A percentile compares a stretch with the other conserved stretches of the same genome.
Evolutionary conservation across 2,888 invertebrate genomes (phyloP).

Genomic region (Zhengitettix transpicula): DNA sequence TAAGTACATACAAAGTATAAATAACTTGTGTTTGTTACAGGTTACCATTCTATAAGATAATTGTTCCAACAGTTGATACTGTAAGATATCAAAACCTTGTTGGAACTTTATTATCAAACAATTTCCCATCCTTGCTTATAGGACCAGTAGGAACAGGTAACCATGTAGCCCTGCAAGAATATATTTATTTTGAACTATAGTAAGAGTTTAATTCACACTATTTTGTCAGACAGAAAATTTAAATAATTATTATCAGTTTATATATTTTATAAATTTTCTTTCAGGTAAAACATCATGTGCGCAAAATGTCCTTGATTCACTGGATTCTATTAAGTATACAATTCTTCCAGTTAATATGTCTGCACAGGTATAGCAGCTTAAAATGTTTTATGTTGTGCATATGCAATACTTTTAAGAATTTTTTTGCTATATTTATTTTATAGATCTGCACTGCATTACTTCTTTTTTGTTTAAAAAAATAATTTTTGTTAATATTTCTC

Average conservation of each 20-base stretch:
- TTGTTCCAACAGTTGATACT: conserved; percentile 78
- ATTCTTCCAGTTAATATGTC: conserved; percentile 72
- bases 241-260: neutral
- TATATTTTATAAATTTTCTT: neutral
- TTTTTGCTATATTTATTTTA: too few species aligned
- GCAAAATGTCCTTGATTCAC: conserved; percentile 41
- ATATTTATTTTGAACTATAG: too few species aligned
- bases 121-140: conserved; percentile 56
- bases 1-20: too few species aligned
- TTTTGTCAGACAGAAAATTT: too few species aligned
- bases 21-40: conserved; percentile 26
- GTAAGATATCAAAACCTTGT: conserved; percentile 66
- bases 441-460: too few species aligned
- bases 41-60: conserved; percentile 62
- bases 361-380: conserved; percentile 38
- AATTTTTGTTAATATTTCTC: too few species aligned
- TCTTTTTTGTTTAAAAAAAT: too few species aligned
- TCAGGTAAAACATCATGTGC: conserved; percentile 66
- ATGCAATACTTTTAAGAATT: too few species aligned
- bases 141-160: conserved; percentile 77
- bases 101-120: conserved; percentile 41
- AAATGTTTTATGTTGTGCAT: too few species aligned
- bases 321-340: conserved; percentile 40
- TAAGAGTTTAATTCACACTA: too few species aligned
- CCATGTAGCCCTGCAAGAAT: neutral